A percentile compares a stretch with the other conserved stretches of the same genome.
These are phyloP conservation scores for Camponotus fellah DNA, from an alignment of 2,888 invertebrate species.

Conservation along the genomic window DNA sequence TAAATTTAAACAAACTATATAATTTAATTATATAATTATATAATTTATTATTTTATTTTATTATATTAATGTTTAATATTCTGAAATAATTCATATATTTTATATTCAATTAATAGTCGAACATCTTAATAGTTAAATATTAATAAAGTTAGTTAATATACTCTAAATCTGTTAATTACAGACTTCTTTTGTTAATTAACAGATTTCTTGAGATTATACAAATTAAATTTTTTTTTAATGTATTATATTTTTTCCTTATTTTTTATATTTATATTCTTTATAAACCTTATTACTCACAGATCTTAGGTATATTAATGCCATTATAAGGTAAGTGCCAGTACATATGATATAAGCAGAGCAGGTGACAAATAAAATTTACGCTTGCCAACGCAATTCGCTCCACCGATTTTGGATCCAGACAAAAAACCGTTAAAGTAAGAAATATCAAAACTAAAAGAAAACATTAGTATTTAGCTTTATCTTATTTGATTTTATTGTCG, in stretches of 20 bases:
- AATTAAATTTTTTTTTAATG: neutral
- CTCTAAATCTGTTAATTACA: neutral
- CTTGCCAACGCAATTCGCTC: conserved; percentile 88
- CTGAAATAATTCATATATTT: neutral
- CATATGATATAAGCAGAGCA: conserved; percentile 88
- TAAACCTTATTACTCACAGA: conserved; percentile 85
- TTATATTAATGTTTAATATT: neutral
- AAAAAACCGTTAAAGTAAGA: conserved; percentile 88
- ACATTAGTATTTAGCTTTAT: neutral
- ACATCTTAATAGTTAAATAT: neutral
- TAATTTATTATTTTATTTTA: neutral
- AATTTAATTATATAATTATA: too few species aligned
- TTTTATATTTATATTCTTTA: neutral
- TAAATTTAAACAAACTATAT: too few species aligned
- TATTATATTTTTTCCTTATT: neutral
- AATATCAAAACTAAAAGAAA: conserved; percentile 86
- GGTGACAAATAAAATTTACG: conserved; percentile 89
- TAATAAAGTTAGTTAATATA: neutral
- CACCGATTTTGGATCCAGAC: conserved; percentile 88
- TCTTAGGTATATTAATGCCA: conserved; percentile 88
- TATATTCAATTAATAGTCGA: neutral
- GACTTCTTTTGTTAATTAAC: too few species aligned
- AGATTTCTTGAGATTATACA: neutral
- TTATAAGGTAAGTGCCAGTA: conserved; percentile 89
- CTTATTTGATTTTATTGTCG: neutral